A percentile compares a stretch with the other conserved stretches of the same genome.
phyloP scores from a whole-genome alignment of 2,888 invertebrate species.

The Malthinus seriepunctatus region DNA sequence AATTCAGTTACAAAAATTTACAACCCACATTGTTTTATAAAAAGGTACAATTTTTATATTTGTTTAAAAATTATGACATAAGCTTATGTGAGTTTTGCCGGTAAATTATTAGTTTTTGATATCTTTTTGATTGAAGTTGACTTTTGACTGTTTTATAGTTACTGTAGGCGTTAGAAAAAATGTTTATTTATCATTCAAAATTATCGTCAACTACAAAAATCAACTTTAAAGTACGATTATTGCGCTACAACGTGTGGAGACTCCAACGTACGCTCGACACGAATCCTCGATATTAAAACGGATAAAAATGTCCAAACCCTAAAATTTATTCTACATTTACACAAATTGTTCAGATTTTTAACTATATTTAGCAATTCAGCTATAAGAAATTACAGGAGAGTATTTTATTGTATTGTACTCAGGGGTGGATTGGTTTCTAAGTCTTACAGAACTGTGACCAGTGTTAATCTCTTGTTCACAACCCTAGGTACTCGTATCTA shows the following conservation, averaged over 20 bases:
- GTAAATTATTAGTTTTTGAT: conserved; percentile 25
- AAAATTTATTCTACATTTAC: no score
- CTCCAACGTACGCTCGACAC: conserved; percentile 12
- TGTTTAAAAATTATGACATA: conserved; percentile 22
- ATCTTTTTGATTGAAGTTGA: background rate
- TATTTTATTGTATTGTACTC: no score
- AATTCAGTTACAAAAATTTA: background rate
- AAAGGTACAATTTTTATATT: background rate
- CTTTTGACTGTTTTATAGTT: no score
- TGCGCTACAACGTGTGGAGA: conserved; percentile 9
- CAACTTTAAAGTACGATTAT: background rate
- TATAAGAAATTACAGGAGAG: no score
- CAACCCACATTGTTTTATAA: background rate
- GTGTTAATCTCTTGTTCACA: no score
- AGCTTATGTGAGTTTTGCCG: conserved; percentile 20
- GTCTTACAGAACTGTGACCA: no score
- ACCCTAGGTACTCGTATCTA: no score
- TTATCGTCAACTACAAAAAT: no score
- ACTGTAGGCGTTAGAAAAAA: background rate
- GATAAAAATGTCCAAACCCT: no score
- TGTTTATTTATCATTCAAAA: background rate
- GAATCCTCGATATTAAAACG: conserved; percentile 4
- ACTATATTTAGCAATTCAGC: no score
- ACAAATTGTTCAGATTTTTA: no score
- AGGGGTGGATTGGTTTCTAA: no score